Evolutionary conservation across 2,113 vertebrate genomes (phyloP), one percentile per base, ranked within the genome.

Genomic region (Thamnophis sirtalis): DNA sequence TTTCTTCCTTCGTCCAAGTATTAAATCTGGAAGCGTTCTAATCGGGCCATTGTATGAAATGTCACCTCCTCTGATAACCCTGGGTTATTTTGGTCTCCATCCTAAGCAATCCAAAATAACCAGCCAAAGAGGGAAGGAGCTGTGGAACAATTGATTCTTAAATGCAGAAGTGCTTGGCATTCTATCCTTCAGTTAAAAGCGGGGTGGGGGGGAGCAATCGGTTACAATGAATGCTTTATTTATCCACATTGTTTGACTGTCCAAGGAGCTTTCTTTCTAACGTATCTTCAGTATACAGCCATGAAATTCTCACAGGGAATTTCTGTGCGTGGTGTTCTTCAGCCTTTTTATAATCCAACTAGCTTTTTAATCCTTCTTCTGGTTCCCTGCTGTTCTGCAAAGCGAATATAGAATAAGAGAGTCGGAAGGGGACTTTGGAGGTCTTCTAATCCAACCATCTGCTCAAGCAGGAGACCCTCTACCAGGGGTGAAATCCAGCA

Each of bases 51-150:
- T 92, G 68, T 92, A 56, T n/a, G 43, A 50, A 80, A 89, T 84
- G 87, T 89, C 91, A 89, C 54, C 91, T 50, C 68, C 11, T 3
- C 68, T 50, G 87, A 89, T 60, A 92, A 84, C 91, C 85, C 48
- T 22, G 28, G 13, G 91, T 38, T 92, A 92, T 92, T 92, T 92
- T 89, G 84, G 28, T 49, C 91, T 56, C 86, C 26, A n/a, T 63
- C 54, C 90, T 26, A 60, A 91, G 90, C 49, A 4, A 38, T 68
- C 22, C 7, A 91, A 91, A 91, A 87, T 33, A 89, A 17, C 24
- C 33, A 84, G 33, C 22, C 38, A 33, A 24, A 56, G 24, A 91
- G 49, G n/a, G 22, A 53, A 33, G 33, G 48, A 19, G 50, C 28
- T 3, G 21, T 17, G 49, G 53, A n/a, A 88, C 86, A 92, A 48